These are phyloP conservation scores for Ascaphus truei DNA, from an alignment of 2,113 vertebrate genomes.

Conservation along the genomic window DNA sequence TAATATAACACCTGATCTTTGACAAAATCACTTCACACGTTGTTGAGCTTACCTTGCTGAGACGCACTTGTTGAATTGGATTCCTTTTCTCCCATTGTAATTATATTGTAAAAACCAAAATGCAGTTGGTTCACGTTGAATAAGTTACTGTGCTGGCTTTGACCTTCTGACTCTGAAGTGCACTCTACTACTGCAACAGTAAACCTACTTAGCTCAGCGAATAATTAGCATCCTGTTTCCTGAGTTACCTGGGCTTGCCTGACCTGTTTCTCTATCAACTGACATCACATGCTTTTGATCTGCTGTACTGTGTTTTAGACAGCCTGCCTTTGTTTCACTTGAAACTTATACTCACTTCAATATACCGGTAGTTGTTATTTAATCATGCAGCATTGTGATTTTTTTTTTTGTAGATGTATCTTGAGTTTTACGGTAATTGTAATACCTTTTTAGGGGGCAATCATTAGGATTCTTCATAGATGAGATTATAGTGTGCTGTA, in stretches of 20 bases:
- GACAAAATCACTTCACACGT: neutral
- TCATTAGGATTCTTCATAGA: too few relatives aligned
- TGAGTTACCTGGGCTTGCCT: slow-evolving; percentile 76
- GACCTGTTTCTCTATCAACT: slow-evolving; percentile 84
- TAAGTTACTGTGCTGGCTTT: slow-evolving; percentile 44
- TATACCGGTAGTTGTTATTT: slow-evolving; percentile 5
- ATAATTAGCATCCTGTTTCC: slow-evolving; percentile 70
- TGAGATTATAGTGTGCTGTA: too few relatives aligned
- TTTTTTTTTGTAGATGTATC: too few relatives aligned
- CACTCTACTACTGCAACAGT: slow-evolving; percentile 50
- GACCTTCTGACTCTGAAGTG: slow-evolving; percentile 61
- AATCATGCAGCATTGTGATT: neutral
- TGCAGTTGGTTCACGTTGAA: slow-evolving; percentile 35
- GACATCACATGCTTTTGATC: slow-evolving; percentile 76
- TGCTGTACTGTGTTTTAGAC: slow-evolving; percentile 48
- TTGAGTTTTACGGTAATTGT: too few relatives aligned
- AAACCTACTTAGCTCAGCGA: slow-evolving; percentile 62
- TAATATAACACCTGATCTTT: slow-evolving; percentile 19
- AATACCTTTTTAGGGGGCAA: too few relatives aligned
- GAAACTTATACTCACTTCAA: slow-evolving; percentile 30
- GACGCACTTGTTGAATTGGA: slow-evolving; percentile 42
- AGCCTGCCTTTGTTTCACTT: slow-evolving; percentile 56
- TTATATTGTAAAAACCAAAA: slow-evolving; percentile 35
- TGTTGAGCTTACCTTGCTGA: slow-evolving; percentile 64
- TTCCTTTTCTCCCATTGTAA: slow-evolving; percentile 64